These are phyloP conservation scores for Epinotia bilunana DNA, from an alignment of 2,888 invertebrate species.

Conservation along the genomic window DNA sequence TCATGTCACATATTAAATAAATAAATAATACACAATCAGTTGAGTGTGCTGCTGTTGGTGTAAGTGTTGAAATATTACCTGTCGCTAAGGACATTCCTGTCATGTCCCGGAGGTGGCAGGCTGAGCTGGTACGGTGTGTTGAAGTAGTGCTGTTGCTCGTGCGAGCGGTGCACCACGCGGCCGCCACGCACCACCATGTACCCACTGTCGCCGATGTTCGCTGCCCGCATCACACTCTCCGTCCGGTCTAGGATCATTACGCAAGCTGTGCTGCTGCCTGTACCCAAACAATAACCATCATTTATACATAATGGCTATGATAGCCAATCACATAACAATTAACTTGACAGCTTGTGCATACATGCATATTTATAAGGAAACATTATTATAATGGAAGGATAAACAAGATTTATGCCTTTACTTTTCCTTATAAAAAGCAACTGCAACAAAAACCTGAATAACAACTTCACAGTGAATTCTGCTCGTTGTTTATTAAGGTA, in stretches of 20 bases:
- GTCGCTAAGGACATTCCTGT: slow-evolving; percentile 94
- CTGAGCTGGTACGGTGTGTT: slow-evolving; percentile 99
- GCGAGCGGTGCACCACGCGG: slow-evolving; percentile 94
- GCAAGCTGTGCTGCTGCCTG: slow-evolving; percentile 99
- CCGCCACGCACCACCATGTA: slow-evolving; percentile 96
- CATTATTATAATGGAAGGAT: background rate
- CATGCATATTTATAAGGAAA: slow-evolving; percentile 25
- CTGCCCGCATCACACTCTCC: slow-evolving; percentile 95
- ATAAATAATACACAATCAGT: too few relatives aligned
- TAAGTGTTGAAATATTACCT: slow-evolving; percentile 80
- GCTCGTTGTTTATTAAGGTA: background rate
- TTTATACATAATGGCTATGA: slow-evolving; percentile 2
- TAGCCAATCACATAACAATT: slow-evolving; percentile 15
- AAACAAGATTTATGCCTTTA: background rate
- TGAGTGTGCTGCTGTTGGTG: background rate
- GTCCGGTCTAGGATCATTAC: slow-evolving; percentile 96
- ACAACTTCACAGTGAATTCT: background rate
- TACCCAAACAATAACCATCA: slow-evolving; percentile 52
- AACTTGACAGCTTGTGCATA: slow-evolving; percentile 9
- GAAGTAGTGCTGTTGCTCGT: slow-evolving; percentile 99
- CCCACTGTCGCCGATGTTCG: slow-evolving; percentile 99
- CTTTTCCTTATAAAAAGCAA: slow-evolving; percentile 30
- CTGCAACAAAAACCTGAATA: background rate
- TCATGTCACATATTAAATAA: too few relatives aligned
- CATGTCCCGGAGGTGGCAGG: slow-evolving; percentile 95